Evolutionary conservation across 2,888 invertebrate genomes (phyloP).

Genomic region (Cheilosia soror): DNA sequence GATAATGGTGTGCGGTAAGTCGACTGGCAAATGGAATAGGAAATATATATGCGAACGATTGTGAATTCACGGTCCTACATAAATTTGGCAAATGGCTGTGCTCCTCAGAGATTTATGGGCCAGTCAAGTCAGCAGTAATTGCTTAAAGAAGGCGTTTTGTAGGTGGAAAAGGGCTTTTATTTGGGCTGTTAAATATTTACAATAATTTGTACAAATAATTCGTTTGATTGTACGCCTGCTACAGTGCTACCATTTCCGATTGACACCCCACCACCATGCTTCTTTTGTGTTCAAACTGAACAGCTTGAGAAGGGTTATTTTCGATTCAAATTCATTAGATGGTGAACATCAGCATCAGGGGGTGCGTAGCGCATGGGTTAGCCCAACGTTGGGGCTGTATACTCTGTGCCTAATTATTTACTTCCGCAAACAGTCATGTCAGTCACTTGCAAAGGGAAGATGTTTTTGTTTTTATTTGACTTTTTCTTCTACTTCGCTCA

Average conservation of each 20-base stretch:
- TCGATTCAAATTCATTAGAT: constrained; percentile 51
- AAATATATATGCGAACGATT: not conserved
- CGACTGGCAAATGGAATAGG: constrained; percentile 3
- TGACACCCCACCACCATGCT: constrained; percentile 1
- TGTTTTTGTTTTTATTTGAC: constrained; percentile 25
- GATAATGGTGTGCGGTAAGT: constrained; percentile 49
- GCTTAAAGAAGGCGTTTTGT: constrained; percentile 32
- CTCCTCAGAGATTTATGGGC: constrained; percentile 56
- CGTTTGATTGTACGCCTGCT: constrained; percentile 51
- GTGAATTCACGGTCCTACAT: constrained; percentile 38
- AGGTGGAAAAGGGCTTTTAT: constrained; percentile 45
- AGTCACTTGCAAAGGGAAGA: constrained; percentile 15
- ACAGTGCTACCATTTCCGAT: constrained; percentile 39
- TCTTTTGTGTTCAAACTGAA: not conserved
- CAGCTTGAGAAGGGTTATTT: constrained; percentile 37
- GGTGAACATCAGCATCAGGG: not conserved
- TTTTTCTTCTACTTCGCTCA: not conserved
- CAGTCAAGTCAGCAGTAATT: constrained; percentile 67
- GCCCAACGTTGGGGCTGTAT: constrained; percentile 4
- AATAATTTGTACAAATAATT: constrained; percentile 72
- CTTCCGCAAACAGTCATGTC: constrained; percentile 26
- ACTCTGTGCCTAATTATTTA: constrained; percentile 36
- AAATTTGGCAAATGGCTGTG: constrained; percentile 50
- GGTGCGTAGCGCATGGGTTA: constrained; percentile 2
- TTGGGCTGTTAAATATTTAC: constrained; percentile 69